Evolutionary conservation across 2,888 invertebrate species (phyloP).

Genomic region (Gasteruption jaculator): DNA sequence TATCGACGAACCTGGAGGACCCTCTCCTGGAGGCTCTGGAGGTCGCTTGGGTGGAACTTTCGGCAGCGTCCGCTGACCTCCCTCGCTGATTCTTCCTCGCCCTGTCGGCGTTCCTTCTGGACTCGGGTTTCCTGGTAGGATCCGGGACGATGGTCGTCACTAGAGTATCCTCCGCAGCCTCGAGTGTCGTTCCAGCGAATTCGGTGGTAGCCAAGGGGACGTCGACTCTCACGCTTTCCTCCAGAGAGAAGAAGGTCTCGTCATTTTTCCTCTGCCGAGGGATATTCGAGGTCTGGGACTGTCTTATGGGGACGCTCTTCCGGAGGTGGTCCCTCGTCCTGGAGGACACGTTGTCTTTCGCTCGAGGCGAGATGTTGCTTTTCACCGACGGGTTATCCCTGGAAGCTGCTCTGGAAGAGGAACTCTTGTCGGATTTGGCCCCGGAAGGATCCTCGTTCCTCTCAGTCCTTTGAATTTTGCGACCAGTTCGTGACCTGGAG

Average conservation of each 20-base stretch:
- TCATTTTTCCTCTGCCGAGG: no score
- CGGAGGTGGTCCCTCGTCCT: no score
- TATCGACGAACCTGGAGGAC: constrained; percentile 22
- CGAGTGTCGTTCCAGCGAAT: constrained; percentile 17
- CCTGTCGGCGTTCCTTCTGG: constrained; percentile 18
- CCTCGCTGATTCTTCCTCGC: background rate
- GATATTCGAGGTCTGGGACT: no score
- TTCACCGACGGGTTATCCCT: no score
- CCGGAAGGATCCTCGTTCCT: no score
- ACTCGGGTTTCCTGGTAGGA: constrained; percentile 3
- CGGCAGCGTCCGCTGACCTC: background rate
- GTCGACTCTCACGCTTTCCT: constrained; percentile 34
- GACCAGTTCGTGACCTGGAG: constrained; percentile 35
- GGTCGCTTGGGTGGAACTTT: constrained; percentile 12
- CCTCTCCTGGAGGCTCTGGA: constrained; percentile 29
- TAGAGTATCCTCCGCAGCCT: constrained; percentile 22
- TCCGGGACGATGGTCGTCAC: no score
- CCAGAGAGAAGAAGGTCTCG: constrained; percentile 26
- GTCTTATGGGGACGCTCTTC: no score
- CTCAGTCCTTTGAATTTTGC: constrained; percentile 36
- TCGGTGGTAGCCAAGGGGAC: constrained; percentile 23
- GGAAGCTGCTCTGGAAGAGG: no score
- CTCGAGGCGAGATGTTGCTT: no score
- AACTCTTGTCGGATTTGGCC: no score
- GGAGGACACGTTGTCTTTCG: no score